These are phyloP conservation scores for Ivindomyrus marchei DNA, from an alignment of 2,113 vertebrate species.

Conservation along the genomic window DNA sequence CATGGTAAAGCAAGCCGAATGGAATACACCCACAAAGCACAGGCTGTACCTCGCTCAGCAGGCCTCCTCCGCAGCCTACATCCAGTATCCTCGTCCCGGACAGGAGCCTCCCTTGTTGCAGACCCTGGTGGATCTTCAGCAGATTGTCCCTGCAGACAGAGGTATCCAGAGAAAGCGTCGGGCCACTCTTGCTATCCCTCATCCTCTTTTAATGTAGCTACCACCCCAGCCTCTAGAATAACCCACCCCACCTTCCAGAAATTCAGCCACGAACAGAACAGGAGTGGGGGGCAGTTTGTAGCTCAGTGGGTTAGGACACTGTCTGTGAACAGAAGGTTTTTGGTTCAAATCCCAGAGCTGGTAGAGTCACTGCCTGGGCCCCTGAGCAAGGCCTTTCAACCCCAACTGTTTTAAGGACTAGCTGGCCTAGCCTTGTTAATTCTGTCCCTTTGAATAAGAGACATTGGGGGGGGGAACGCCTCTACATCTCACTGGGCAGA, in stretches of 20 bases:
- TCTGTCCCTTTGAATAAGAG: neutral
- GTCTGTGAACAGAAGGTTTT: neutral
- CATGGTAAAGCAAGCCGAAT: neutral
- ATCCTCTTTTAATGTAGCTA: neutral
- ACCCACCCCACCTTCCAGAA: neutral
- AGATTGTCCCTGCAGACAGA: constrained; percentile 75
- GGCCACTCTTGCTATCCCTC: neutral
- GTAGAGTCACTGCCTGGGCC: neutral
- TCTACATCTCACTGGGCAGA: neutral
- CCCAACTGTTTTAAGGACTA: neutral
- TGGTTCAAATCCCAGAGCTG: neutral
- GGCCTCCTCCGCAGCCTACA: constrained; percentile 87
- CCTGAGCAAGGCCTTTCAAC: neutral
- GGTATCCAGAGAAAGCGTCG: neutral
- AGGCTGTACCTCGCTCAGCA: constrained; percentile 78
- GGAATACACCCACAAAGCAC: neutral
- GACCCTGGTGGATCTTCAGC: constrained; percentile 63
- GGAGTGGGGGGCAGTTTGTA: neutral
- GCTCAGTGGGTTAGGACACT: neutral
- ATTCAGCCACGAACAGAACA: constrained; percentile 26
- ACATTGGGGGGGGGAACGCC: neutral
- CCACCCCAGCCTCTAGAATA: neutral
- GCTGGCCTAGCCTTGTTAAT: neutral
- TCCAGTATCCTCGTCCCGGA: constrained; percentile 78
- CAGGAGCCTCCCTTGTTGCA: constrained; percentile 70